Percentiles rank a stretch among this genome's conserved stretches.
Evolutionary conservation across 1,140 invertebrate species (phyloP).

Genomic region (Bombus sylvicola): DNA sequence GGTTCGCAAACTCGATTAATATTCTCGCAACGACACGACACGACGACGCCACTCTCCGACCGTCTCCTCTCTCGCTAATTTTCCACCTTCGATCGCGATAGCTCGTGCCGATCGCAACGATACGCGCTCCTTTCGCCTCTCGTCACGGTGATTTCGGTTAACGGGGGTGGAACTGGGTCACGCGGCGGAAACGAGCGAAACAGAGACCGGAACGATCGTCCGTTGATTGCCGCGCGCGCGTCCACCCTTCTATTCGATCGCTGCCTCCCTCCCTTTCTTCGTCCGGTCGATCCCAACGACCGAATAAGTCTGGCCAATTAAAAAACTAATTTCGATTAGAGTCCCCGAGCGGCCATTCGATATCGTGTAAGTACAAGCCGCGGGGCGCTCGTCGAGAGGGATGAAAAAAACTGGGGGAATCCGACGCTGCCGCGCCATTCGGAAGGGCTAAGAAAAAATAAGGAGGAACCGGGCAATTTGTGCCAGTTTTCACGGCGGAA

Average conservation of each 20-base stretch:
- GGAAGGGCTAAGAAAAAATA: not conserved
- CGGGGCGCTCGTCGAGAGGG: constrained; percentile 42
- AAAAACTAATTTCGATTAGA: constrained; percentile 82
- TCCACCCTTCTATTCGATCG: not conserved
- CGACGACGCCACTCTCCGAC: not conserved
- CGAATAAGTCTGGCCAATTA: constrained; percentile 80
- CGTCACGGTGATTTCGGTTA: not conserved
- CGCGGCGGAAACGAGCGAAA: constrained; percentile 1
- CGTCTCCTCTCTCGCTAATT: not conserved
- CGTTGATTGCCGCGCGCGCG: not conserved
- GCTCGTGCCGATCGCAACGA: not conserved
- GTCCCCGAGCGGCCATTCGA: constrained; percentile 76
- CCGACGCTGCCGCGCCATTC: not conserved
- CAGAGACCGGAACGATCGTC: constrained; percentile 21
- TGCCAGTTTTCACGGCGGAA: constrained; percentile 19
- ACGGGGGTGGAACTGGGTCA: constrained; percentile 18
- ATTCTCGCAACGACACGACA: constrained; percentile 2
- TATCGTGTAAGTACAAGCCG: constrained; percentile 70
- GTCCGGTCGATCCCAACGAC: constrained; percentile 67
- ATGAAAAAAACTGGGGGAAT: constrained; percentile 30
- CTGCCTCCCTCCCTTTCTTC: too few species aligned
- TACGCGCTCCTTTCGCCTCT: not conserved
- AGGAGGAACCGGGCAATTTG: not conserved
- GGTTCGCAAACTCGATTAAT: constrained; percentile 20
- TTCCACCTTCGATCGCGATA: not conserved